A percentile compares a stretch with the other conserved stretches of the same genome.
phyloP scores from a whole-genome alignment of 1,140 invertebrate genomes.

The Sycophaga agraensis region DNA sequence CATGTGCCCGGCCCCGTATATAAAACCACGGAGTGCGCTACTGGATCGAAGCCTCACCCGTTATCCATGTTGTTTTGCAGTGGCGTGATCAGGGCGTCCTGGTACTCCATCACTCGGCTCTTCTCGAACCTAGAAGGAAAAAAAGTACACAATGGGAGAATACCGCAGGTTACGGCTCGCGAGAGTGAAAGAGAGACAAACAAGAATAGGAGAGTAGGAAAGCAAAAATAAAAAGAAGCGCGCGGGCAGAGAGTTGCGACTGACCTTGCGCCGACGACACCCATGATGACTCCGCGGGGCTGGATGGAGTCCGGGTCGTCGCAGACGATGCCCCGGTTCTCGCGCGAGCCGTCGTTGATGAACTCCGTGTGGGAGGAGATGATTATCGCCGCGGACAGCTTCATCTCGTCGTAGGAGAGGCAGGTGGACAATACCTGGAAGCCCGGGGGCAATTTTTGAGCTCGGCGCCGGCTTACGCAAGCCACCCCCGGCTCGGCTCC shows the following conservation, averaged over 20 bases:
- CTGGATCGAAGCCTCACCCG: too few relatives aligned
- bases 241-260: neutral
- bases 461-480: too few relatives aligned
- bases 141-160: neutral
- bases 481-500: too few relatives aligned
- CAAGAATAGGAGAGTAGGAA: too few relatives aligned
- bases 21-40: too few relatives aligned
- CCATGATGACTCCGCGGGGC: slow-evolving; percentile 50
- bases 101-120: slow-evolving; percentile 60
- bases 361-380: slow-evolving; percentile 65
- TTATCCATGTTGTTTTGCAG: slow-evolving; percentile 56
- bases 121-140: slow-evolving; percentile 48
- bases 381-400: slow-evolving; percentile 63
- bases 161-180: too few relatives aligned
- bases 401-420: slow-evolving; percentile 64
- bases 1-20: too few relatives aligned
- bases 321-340: slow-evolving; percentile 59
- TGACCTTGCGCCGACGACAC: slow-evolving; percentile 47
- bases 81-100: slow-evolving; percentile 59
- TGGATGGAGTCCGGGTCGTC: slow-evolving; percentile 44
- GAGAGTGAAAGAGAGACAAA: too few relatives aligned
- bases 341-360: slow-evolving; percentile 65
- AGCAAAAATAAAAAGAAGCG: too few relatives aligned
- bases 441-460: too few relatives aligned
- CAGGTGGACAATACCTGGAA: slow-evolving; percentile 55